A percentile compares a stretch with the other conserved stretches of the same genome.
These are phyloP conservation scores for Aepyceros melampus DNA, from an alignment of 2,113 vertebrate genomes.

Conservation along the genomic window DNA sequence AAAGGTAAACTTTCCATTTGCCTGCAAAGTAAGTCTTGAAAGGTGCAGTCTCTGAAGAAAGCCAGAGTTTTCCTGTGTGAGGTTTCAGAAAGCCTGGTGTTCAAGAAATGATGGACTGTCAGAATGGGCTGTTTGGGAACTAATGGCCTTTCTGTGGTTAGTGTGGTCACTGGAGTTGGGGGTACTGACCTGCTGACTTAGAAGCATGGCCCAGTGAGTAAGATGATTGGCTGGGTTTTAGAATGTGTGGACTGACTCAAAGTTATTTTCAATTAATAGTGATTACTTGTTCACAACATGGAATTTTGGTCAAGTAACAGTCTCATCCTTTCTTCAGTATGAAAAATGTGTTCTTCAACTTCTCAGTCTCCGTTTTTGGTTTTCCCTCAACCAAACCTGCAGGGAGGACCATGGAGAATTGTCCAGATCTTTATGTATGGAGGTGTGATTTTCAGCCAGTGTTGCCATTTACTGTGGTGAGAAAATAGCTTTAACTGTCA, in stretches of 20 bases:
- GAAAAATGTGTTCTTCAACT: not conserved
- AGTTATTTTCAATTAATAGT: not conserved
- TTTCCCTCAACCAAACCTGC: not conserved
- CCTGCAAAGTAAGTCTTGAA: not conserved
- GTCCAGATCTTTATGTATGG: not conserved
- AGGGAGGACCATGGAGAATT: not conserved
- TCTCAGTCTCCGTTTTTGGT: not conserved
- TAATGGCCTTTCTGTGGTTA: not conserved
- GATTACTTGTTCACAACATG: not conserved
- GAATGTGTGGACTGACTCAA: not conserved
- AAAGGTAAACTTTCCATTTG: not conserved
- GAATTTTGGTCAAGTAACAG: not conserved
- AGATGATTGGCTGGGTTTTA: not conserved
- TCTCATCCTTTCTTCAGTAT: not conserved
- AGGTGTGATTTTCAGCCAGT: not conserved
- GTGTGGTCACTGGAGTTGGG: not conserved
- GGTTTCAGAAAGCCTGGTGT: not conserved
- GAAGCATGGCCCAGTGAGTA: not conserved
- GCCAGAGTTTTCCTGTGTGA: not conserved
- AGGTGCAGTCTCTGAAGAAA: not conserved
- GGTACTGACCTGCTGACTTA: not conserved
- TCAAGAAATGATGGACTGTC: not conserved
- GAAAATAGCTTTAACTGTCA: not conserved
- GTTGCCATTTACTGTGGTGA: not conserved
- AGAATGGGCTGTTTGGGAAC: not conserved